Evolutionary conservation across 2,113 vertebrate species (phyloP).

Genomic region (Chionodraco myersi): DNA sequence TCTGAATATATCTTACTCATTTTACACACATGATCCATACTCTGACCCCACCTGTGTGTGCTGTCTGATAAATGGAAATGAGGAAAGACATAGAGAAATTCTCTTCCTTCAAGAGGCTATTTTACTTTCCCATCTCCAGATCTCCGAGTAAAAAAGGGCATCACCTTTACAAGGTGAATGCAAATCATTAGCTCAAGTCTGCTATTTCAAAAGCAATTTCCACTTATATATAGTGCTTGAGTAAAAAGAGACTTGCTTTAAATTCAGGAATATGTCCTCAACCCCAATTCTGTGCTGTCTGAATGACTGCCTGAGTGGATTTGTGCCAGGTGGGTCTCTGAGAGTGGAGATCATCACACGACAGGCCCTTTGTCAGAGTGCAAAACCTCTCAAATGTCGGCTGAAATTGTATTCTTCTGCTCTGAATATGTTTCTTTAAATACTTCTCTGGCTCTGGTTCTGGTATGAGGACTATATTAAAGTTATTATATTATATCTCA

Average conservation of each 20-base stretch:
- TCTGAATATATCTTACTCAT: slow-evolving; percentile 1
- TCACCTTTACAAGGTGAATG: slow-evolving; percentile 17
- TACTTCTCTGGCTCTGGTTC: not conserved
- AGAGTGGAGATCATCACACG: slow-evolving; percentile 43
- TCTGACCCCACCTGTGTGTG: not conserved
- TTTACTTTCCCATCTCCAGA: not conserved
- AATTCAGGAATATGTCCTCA: slow-evolving; percentile 51
- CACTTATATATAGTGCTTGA: not conserved
- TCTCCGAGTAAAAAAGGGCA: slow-evolving; percentile 2
- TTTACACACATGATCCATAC: not conserved
- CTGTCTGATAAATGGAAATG: slow-evolving; percentile 2
- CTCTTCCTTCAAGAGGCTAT: not conserved
- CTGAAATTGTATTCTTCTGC: slow-evolving; percentile 23
- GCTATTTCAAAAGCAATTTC: slow-evolving; percentile 31
- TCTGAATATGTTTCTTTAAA: not conserved
- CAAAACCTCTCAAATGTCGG: slow-evolving; percentile 45
- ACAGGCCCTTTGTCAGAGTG: slow-evolving; percentile 40
- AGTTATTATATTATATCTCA: not conserved
- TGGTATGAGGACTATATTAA: too few relatives aligned
- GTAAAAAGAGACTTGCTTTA: slow-evolving; percentile 59
- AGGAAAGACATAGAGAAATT: not conserved
- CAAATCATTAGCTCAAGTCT: slow-evolving; percentile 25
- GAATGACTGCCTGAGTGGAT: slow-evolving; percentile 70
- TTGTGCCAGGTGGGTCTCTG: slow-evolving; percentile 53
- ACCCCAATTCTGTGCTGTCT: slow-evolving; percentile 69